Evolutionary conservation across 1,140 invertebrate genomes (phyloP).

Genomic region (Planococcus citri): DNA sequence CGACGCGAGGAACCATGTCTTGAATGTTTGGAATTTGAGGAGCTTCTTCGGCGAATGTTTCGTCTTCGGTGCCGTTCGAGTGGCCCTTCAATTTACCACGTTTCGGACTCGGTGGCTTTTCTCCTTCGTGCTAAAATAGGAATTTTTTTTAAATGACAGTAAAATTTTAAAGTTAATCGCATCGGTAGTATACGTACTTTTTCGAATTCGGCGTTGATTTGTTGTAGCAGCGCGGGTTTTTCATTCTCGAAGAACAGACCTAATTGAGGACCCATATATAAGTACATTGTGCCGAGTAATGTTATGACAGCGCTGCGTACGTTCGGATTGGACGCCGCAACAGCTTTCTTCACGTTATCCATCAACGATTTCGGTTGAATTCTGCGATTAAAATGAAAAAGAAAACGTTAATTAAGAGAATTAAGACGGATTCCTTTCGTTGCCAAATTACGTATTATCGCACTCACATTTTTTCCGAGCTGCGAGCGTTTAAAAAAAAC

Average conservation of each 20-base stretch:
- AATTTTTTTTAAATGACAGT: not conserved
- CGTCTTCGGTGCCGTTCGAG: conserved; percentile 38
- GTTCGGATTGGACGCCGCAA: conserved; percentile 68
- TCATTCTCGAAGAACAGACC: conserved; percentile 73
- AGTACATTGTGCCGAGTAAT: conserved; percentile 54
- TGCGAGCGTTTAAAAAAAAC: not conserved
- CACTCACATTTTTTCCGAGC: not conserved
- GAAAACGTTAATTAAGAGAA: too few relatives aligned
- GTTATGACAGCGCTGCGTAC: conserved; percentile 61
- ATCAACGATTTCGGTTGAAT: conserved; percentile 66
- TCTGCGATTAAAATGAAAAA: conserved; percentile 34
- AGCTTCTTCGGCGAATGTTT: conserved; percentile 41
- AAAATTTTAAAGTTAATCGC: too few relatives aligned
- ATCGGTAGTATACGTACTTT: conserved; percentile 41
- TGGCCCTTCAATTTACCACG: conserved; percentile 39
- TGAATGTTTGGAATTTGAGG: conserved; percentile 42
- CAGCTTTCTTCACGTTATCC: conserved; percentile 66
- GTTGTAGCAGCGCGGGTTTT: conserved; percentile 68
- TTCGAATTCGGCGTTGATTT: conserved; percentile 77
- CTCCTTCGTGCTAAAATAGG: conserved; percentile 35
- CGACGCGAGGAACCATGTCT: conserved; percentile 59
- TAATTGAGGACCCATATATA: conserved; percentile 66
- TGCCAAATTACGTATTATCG: not conserved
- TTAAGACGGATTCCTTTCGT: not conserved
- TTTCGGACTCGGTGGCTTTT: conserved; percentile 54